Evolutionary conservation across 2,888 invertebrate genomes (phyloP).

Genomic region (Zygothrica quintamaculata): DNA sequence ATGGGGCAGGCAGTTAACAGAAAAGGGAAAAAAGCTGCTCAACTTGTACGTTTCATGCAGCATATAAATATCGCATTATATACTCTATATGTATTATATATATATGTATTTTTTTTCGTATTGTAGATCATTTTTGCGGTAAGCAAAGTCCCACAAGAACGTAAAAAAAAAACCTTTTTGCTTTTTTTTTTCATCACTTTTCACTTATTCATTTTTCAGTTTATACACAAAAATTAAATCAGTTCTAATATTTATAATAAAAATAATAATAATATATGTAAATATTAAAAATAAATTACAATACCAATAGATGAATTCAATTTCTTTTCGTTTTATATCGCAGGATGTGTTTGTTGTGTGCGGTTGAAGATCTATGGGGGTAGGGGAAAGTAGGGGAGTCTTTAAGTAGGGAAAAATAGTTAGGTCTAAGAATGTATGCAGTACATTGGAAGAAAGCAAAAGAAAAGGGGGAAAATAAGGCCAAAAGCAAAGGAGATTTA

Average conservation of each 20-base stretch:
- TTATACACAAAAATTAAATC: conserved; percentile 49
- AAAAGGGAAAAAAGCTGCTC: no score
- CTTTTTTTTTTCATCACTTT: conserved; percentile 17
- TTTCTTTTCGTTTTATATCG: conserved; percentile 20
- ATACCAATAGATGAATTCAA: conserved; percentile 43
- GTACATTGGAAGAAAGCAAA: no score
- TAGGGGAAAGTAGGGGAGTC: not conserved
- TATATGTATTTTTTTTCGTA: conserved; percentile 18
- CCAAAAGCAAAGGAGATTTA: no score
- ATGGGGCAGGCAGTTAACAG: no score
- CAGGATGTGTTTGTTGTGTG: not conserved
- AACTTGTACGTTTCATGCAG: conserved; percentile 33
- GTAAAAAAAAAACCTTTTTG: conserved; percentile 18
- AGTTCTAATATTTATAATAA: conserved; percentile 45
- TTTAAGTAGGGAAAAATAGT: no score
- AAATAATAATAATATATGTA: conserved; percentile 31
- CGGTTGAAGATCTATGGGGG: no score
- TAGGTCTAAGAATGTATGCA: no score
- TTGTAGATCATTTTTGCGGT: conserved; percentile 3
- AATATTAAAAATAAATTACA: conserved; percentile 64
- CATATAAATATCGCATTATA: conserved; percentile 26
- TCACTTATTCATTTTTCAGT: no score
- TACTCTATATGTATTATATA: conserved; percentile 14
- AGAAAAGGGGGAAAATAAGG: no score
- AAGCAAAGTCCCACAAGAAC: conserved; percentile 3